Base-by-base conservation (phyloP, 2,888 invertebrate species). In the Calameuta pallipes region DNA sequence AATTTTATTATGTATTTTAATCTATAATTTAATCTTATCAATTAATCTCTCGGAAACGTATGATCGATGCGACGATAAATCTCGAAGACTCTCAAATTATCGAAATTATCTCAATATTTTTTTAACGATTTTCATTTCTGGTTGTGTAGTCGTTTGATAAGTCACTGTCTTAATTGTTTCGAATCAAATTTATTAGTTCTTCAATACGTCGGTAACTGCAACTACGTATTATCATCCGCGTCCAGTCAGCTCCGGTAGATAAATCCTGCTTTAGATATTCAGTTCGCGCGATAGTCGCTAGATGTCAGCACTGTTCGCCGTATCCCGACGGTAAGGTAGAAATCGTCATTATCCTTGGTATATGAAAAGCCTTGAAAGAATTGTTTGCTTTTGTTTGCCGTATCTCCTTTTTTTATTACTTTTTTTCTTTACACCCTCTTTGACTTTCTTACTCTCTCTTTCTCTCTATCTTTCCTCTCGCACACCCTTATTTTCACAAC, bases 401-500 rank as follows among this genome's bases (percentile, higher is more conserved):
- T 23, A 9, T 56, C 23, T 9, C 9, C 4, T 23, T 23, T 23
- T 23, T 23, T 9, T 9, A 56, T 9, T 56, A 23, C 9, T 9
- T 56, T 56, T 56, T 56, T 0, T 23, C 56, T 56, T 56, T 2
- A 56, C 56, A 56, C 56, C 56, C 56, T 56, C 56, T 23, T 23
- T 23, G 23, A 56, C 56, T 23, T 23, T 37, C 13, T 4, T 13
- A 4, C 56, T 4, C 15, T 13, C 41, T 15, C 15, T 23, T 23
- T 23, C 56, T 23, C 9, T 15, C 6, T 15, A 0, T 6, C 4
- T 15, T 23, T 23, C 9, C 23, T 56, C 9, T 56, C 23, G 2
- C 56, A 15, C 15, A 30, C 13, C 71, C 71, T 9, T 31, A 34
- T 31, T 80, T 80, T 77, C 11, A 34, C 23, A 30, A 34, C 30